Evolutionary conservation across 2,797 vertebrate species (phyloP).

Genomic region (Siniperca undulata): DNA sequence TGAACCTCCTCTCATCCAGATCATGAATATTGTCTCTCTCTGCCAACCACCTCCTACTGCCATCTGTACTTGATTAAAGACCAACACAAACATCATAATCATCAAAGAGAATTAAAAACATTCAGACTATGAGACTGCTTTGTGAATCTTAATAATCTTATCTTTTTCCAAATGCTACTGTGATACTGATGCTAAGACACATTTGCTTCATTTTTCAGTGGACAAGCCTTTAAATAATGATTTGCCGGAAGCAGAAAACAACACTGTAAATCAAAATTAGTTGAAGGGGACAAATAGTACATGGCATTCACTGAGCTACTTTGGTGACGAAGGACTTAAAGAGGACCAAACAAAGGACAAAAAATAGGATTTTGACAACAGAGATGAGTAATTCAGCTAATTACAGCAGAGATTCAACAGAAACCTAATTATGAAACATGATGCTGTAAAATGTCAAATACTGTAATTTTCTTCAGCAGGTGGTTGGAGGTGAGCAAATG

Average conservation of each 20-base stretch:
- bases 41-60: constrained; percentile 60
- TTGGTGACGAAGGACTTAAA: neutral
- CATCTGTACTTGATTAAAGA: constrained; percentile 64
- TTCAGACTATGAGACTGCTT: neutral
- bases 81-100: constrained; percentile 43
- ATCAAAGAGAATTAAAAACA: neutral
- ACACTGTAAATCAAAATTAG: neutral
- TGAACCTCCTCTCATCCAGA: constrained; percentile 15
- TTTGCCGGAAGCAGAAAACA: neutral
- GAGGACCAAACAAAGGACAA: neutral
- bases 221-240: neutral
- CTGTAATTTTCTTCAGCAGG: constrained; percentile 1
- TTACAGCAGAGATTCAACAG: constrained; percentile 8
- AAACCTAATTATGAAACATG: constrained; percentile 31
- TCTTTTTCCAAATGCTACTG: neutral
- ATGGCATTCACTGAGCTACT: neutral
- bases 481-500: neutral
- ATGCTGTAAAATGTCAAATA: constrained; percentile 20
- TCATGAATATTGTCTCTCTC: constrained; percentile 19
- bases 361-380: neutral
- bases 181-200: neutral
- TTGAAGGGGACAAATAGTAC: neutral
- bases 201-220: neutral
- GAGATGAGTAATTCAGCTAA: neutral
- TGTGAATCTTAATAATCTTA: constrained; percentile 10